These are phyloP conservation scores for Recurvirostra avosetta DNA, from an alignment of 2,113 vertebrate species.

Conservation along the genomic window DNA sequence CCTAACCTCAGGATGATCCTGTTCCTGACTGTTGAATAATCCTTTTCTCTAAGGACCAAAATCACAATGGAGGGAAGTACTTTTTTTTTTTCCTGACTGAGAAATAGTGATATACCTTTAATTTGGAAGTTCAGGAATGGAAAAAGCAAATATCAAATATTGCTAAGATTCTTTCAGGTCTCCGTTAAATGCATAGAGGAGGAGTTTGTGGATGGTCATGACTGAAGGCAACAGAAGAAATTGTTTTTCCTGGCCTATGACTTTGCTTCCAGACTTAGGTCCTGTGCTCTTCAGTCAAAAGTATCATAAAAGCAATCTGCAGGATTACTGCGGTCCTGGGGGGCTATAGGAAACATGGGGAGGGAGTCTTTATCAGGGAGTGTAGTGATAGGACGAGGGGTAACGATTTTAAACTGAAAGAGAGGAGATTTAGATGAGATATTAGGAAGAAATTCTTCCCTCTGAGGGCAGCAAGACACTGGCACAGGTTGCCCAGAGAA, in stretches of 20 bases:
- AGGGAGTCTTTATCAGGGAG: background rate
- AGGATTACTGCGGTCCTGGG: background rate
- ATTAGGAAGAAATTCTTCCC: background rate
- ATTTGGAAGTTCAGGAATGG: background rate
- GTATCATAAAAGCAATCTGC: background rate
- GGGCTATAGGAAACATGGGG: background rate
- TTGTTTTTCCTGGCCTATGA: background rate
- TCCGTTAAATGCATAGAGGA: background rate
- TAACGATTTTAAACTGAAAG: background rate
- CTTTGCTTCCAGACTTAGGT: background rate
- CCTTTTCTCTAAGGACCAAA: background rate
- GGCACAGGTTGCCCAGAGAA: background rate
- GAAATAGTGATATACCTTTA: background rate
- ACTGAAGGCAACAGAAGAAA: background rate
- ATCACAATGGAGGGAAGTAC: background rate
- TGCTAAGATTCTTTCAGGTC: background rate
- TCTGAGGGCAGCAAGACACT: background rate
- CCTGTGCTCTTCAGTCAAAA: background rate
- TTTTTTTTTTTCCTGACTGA: background rate
- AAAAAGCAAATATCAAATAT: background rate
- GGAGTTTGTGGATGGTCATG: background rate
- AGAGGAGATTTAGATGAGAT: background rate
- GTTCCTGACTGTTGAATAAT: background rate
- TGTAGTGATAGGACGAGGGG: background rate
- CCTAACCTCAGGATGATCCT: background rate